Evolutionary conservation across 1,140 invertebrate species (phyloP).

Genomic region (Pissodes strobi): DNA sequence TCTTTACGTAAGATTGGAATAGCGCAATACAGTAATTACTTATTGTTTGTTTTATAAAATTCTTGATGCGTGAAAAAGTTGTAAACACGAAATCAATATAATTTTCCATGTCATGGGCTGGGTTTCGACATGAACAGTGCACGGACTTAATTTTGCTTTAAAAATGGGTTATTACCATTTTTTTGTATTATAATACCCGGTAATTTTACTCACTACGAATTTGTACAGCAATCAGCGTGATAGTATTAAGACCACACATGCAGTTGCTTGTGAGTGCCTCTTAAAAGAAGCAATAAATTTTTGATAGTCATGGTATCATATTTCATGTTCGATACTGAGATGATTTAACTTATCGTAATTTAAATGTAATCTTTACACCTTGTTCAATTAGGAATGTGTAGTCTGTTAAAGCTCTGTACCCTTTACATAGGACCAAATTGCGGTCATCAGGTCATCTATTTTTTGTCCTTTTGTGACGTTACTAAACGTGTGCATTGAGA

Average conservation of each 20-base stretch:
- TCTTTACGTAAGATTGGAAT: neutral
- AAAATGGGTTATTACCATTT: slow-evolving; percentile 21
- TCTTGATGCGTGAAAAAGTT: slow-evolving; percentile 13
- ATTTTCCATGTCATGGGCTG: slow-evolving; percentile 9
- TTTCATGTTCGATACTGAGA: neutral
- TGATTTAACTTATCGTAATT: neutral
- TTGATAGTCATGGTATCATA: neutral
- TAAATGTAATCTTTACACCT: too few relatives aligned
- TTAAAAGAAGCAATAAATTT: neutral
- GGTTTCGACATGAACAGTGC: slow-evolving; percentile 9
- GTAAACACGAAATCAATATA: slow-evolving; percentile 15
- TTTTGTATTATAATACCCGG: slow-evolving; percentile 19
- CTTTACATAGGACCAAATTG: too few relatives aligned
- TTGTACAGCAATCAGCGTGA: slow-evolving; percentile 1
- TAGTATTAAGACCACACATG: slow-evolving; percentile 10
- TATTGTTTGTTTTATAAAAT: slow-evolving; percentile 2
- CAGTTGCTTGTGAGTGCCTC: neutral
- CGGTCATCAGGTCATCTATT: too few relatives aligned
- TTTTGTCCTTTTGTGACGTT: too few relatives aligned
- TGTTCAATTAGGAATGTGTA: too few relatives aligned
- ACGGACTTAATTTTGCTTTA: slow-evolving; percentile 12
- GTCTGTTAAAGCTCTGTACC: too few relatives aligned
- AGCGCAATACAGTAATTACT: neutral
- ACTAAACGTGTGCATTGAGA: too few relatives aligned
- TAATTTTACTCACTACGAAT: slow-evolving; percentile 15